Evolutionary conservation across 2,888 invertebrate genomes (phyloP).

Genomic region (Andrena haemorrhoa): DNA sequence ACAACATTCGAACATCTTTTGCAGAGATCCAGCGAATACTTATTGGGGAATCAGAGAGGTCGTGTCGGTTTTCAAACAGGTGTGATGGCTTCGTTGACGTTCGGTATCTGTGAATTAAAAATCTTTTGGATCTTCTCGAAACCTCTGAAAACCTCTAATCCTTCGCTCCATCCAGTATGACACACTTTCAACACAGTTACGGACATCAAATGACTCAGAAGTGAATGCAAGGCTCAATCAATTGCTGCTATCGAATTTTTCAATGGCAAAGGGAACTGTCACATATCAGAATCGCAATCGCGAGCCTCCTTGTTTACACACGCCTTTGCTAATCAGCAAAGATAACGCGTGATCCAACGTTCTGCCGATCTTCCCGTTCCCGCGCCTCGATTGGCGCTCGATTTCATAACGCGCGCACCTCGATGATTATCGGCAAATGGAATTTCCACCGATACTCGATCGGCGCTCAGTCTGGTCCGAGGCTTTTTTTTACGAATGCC

Average conservation of each 20-base stretch:
- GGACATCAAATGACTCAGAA: no score
- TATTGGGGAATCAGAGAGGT: neutral
- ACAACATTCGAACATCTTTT: no score
- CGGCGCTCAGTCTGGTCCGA: neutral
- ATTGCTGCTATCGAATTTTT: no score
- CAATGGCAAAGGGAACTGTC: no score
- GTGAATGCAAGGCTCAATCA: no score
- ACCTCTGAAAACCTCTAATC: neutral
- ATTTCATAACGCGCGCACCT: slow-evolving; percentile 9
- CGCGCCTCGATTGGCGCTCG: slow-evolving; percentile 6
- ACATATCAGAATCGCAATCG: neutral
- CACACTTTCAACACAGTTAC: neutral
- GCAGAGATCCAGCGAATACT: no score
- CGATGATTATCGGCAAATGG: slow-evolving; percentile 22
- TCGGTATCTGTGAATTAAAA: neutral
- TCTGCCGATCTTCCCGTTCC: neutral
- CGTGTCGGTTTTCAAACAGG: neutral
- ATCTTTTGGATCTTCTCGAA: neutral
- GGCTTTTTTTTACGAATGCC: neutral
- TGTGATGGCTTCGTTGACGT: neutral
- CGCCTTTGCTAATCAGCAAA: slow-evolving; percentile 3
- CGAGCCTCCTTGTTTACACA: neutral
- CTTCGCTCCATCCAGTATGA: neutral
- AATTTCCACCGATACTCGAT: slow-evolving; percentile 35
- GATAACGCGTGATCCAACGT: slow-evolving; percentile 24